These are phyloP conservation scores for Mola mola DNA, from an alignment of 2,113 vertebrate genomes.

Conservation along the genomic window DNA sequence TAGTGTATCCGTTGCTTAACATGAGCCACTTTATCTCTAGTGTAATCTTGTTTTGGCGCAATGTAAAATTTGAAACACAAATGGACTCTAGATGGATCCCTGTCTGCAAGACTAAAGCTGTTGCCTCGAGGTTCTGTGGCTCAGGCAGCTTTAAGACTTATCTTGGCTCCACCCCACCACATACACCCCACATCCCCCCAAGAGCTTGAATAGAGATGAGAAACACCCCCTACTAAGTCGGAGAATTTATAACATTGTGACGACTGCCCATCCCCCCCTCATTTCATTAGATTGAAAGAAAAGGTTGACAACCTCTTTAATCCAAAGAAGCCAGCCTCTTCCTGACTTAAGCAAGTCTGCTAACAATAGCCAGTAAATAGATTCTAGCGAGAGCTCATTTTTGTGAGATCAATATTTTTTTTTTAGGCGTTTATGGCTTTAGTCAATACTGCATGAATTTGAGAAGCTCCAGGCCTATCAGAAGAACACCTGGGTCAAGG, in stretches of 20 bases:
- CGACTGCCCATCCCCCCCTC: constrained; percentile 68
- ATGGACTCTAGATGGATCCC: constrained; percentile 26
- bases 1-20: constrained; percentile 32
- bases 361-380: constrained; percentile 13
- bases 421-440: constrained; percentile 12
- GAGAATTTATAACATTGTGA: constrained; percentile 73
- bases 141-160: constrained; percentile 52
- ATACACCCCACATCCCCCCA: no score
- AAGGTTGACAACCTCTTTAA: constrained; percentile 63
- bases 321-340: constrained; percentile 26
- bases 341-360: constrained; percentile 23
- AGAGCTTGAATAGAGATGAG: constrained; percentile 54
- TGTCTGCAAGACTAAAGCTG: constrained; percentile 37
- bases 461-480: constrained; percentile 36
- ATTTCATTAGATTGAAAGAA: constrained; percentile 62
- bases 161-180: constrained; percentile 25
- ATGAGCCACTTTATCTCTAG: constrained; percentile 18
- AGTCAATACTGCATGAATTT: constrained; percentile 15
- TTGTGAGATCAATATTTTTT: neutral
- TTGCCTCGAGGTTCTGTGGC: constrained; percentile 38
- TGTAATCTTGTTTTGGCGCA: constrained; percentile 35
- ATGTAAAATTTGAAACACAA: constrained; percentile 42
- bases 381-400: constrained; percentile 8
- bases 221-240: constrained; percentile 59
- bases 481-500: constrained; percentile 51